Conservation (phyloP, 2,888 invertebrate species). For the Spicauda simplicius region DNA sequence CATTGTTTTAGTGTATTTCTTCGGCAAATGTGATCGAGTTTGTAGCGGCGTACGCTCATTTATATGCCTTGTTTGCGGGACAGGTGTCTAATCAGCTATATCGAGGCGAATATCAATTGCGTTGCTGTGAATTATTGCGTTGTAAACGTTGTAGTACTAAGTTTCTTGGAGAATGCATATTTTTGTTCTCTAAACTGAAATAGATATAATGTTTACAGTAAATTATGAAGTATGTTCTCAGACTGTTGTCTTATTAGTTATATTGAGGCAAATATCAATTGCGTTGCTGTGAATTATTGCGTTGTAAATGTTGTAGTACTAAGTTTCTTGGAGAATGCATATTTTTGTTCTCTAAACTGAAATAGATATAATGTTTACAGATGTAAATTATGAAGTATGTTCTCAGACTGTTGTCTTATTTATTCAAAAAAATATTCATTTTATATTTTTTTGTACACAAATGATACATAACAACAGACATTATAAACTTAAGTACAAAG, state of each 20-base stretch:
- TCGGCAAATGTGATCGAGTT: conserved; percentile 21
- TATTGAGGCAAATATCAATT: too few relatives aligned
- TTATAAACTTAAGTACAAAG: too few relatives aligned
- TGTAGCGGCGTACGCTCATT: conserved; percentile 21
- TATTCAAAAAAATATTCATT: conserved; percentile 22
- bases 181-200: neutral
- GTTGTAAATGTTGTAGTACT: too few relatives aligned
- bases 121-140: conserved; percentile 24
- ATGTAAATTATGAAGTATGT: too few relatives aligned
- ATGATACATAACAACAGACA: too few relatives aligned
- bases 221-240: too few relatives aligned
- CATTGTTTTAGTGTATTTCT: conserved; percentile 15
- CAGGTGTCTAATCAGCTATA: conserved; percentile 36
- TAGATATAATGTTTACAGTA: neutral
- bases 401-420: conserved; percentile 27
- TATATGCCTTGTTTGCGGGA: conserved; percentile 34
- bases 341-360: too few relatives aligned
- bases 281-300: neutral
- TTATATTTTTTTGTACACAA: too few relatives aligned
- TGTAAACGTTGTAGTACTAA: conserved; percentile 3
- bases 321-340: too few relatives aligned
- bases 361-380: too few relatives aligned
- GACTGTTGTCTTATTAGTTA: too few relatives aligned
- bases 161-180: conserved; percentile 9
- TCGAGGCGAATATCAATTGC: conserved; percentile 31